These are phyloP conservation scores for Koerneria pararmatus DNA, from an alignment of 2,888 invertebrate genomes.

Conservation along the genomic window DNA sequence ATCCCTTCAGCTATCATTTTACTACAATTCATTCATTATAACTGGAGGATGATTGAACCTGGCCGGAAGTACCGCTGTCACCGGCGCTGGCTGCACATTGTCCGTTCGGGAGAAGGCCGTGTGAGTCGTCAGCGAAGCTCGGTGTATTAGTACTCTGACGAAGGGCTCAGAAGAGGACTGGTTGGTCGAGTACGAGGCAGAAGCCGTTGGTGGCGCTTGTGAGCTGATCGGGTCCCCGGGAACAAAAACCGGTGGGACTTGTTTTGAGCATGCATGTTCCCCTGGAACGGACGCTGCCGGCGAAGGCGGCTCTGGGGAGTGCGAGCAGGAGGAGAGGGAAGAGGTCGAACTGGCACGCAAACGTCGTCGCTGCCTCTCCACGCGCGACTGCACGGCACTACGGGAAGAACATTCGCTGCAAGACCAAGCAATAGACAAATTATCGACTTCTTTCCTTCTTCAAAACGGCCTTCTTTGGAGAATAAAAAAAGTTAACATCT, in stretches of 20 bases:
- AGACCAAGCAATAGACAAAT: background rate
- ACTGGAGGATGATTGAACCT: slow-evolving; percentile 69
- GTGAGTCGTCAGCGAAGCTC: slow-evolving; percentile 67
- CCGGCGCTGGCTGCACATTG: slow-evolving; percentile 91
- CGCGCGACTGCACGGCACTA: slow-evolving; percentile 22
- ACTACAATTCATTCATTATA: no score
- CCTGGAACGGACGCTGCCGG: background rate
- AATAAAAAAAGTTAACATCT: background rate
- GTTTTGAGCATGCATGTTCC: no score
- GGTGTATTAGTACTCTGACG: slow-evolving; percentile 41
- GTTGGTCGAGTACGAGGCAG: slow-evolving; percentile 18
- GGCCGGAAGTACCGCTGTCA: slow-evolving; percentile 87
- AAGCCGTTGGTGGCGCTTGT: no score
- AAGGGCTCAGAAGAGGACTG: slow-evolving; percentile 19
- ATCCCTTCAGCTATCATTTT: no score
- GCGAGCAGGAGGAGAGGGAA: slow-evolving; percentile 13
- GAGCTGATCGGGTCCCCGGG: no score
- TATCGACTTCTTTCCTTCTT: background rate
- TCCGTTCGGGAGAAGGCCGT: slow-evolving; percentile 93
- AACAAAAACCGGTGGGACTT: no score
- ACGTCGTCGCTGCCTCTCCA: slow-evolving; percentile 37
- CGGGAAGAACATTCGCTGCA: background rate
- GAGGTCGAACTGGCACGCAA: slow-evolving; percentile 26
- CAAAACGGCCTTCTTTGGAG: background rate
- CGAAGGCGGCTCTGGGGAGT: slow-evolving; percentile 25